phyloP scores from a whole-genome alignment of 2,797 vertebrate species.

The Anabacerthia variegaticeps region DNA sequence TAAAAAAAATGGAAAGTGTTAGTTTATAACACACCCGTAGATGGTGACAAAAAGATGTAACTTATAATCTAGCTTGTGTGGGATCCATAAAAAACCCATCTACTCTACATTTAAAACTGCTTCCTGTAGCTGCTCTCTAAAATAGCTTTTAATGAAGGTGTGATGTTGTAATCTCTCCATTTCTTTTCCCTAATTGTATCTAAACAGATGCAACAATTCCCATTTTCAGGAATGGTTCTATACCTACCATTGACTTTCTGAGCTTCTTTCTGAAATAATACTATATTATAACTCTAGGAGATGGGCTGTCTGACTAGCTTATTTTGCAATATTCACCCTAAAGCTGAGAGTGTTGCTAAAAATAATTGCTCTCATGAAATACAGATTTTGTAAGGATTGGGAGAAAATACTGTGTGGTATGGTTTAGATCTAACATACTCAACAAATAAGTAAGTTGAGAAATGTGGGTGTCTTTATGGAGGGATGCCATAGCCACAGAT shows the following conservation, averaged over 20 bases:
- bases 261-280: background rate
- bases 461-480: conserved; percentile 21
- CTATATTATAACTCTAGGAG: background rate
- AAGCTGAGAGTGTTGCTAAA: conserved; percentile 39
- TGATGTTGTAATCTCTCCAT: background rate
- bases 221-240: background rate
- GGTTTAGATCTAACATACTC: conserved; percentile 22
- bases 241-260: background rate
- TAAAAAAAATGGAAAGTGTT: background rate
- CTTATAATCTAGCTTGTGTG: background rate
- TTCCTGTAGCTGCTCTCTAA: background rate
- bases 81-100: background rate
- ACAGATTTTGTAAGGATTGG: conserved; percentile 14
- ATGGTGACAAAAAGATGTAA: conserved; percentile 9
- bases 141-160: background rate
- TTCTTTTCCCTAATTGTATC: background rate
- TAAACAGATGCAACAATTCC: background rate
- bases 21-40: background rate
- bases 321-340: conserved; percentile 1
- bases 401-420: conserved; percentile 25
- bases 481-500: conserved; percentile 16
- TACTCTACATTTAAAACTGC: background rate
- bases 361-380: background rate
- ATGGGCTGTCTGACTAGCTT: background rate
- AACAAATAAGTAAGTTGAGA: conserved; percentile 38